These are phyloP conservation scores for Choloepus hoffmanni DNA, from an alignment of 2,113 vertebrate species.

Conservation along the genomic window DNA sequence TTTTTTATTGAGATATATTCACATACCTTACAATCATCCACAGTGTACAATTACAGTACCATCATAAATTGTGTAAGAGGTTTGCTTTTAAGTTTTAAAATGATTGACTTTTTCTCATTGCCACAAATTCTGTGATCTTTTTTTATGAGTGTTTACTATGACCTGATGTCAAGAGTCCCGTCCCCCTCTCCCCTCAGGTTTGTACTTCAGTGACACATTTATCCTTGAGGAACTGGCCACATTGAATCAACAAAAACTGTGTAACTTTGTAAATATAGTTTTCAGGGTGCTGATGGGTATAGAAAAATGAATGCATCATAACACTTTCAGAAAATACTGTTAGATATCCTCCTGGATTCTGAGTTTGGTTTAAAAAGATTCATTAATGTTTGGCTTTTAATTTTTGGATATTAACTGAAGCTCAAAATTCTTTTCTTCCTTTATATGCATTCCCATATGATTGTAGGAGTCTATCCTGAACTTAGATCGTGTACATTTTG, in stretches of 20 bases:
- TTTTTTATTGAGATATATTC: too few relatives aligned
- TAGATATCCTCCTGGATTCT: constrained; percentile 65
- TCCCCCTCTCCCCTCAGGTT: neutral
- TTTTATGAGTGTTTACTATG: constrained; percentile 15
- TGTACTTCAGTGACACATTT: constrained; percentile 46
- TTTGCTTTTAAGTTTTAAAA: constrained; percentile 51
- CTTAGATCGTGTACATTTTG: constrained; percentile 81
- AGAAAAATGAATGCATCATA: constrained; percentile 51
- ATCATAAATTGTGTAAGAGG: neutral
- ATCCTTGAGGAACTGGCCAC: constrained; percentile 52
- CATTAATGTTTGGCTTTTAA: constrained; percentile 75
- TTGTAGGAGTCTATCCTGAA: constrained; percentile 81
- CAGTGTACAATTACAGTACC: too few relatives aligned
- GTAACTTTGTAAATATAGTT: constrained; percentile 54
- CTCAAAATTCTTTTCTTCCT: constrained; percentile 81
- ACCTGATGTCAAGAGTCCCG: neutral
- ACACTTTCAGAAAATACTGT: constrained; percentile 44
- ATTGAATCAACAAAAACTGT: constrained; percentile 54
- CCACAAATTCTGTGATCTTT: constrained; percentile 15
- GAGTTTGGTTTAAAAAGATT: constrained; percentile 77
- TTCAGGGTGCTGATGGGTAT: constrained; percentile 18
- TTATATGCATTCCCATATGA: constrained; percentile 83
- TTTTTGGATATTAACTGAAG: constrained; percentile 82
- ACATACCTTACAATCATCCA: too few relatives aligned
- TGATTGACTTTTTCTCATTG: neutral